These are phyloP conservation scores for Theonella swinhoei DNA, from an alignment of 37 sponge, comb jelly and placozoan species.

Conservation along the genomic window DNA sequence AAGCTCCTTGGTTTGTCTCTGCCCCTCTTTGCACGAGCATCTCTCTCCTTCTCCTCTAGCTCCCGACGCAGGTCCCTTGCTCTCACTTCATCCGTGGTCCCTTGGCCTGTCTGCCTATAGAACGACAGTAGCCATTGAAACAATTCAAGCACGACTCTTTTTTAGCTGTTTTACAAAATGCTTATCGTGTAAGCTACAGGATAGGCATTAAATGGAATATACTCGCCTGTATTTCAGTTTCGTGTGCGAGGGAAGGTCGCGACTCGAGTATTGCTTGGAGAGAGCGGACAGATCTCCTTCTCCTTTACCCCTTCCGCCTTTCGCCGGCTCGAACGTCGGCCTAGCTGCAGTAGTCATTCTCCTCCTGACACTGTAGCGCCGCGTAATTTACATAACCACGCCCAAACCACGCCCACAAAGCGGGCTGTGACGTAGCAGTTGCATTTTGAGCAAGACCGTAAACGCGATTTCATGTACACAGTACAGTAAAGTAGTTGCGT, in stretches of 20 bases:
- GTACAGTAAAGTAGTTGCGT: neutral
- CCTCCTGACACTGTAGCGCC: too few relatives aligned
- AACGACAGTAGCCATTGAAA: too few relatives aligned
- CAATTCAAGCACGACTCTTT: too few relatives aligned
- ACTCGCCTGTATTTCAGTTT: slow-evolving; percentile 92
- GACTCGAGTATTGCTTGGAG: slow-evolving; percentile 97
- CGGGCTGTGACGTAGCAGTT: too few relatives aligned
- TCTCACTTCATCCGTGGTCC: slow-evolving; percentile 84
- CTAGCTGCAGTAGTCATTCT: slow-evolving; percentile 99
- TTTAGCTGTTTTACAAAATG: neutral
- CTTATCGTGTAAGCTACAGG: neutral
- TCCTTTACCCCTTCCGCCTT: slow-evolving; percentile 95
- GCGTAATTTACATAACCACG: neutral
- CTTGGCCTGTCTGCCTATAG: slow-evolving; percentile 90
- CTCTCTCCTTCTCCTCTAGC: slow-evolving; percentile 86
- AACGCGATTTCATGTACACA: too few relatives aligned
- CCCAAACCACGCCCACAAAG: too few relatives aligned
- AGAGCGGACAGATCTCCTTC: slow-evolving; percentile 96
- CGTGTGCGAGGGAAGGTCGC: slow-evolving; percentile 96
- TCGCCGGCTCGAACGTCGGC: slow-evolving; percentile 97
- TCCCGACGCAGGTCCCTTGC: slow-evolving; percentile 83
- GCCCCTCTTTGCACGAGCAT: slow-evolving; percentile 65
- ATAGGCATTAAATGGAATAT: slow-evolving; percentile 44
- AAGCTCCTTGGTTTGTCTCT: slow-evolving; percentile 68
- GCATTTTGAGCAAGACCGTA: too few relatives aligned